Percentiles rank a stretch among this genome's conserved stretches.
Evolutionary conservation across 2,797 vertebrate genomes (phyloP).

Genomic region (Brachymystax lenok): DNA sequence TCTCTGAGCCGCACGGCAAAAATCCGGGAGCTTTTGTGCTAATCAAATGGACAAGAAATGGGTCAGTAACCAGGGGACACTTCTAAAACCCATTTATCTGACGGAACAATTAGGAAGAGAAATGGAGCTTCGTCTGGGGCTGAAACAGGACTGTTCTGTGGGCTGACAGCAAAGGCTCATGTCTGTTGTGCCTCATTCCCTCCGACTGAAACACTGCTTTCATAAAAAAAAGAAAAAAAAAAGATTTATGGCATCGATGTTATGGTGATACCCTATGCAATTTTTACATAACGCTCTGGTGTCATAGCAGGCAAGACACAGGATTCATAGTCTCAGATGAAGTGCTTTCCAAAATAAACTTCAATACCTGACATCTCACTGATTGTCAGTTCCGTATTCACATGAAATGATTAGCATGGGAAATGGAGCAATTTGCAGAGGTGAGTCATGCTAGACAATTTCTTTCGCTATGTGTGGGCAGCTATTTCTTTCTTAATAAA

Average conservation of each 20-base stretch:
- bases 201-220: background rate
- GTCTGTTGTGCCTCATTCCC: too few species aligned
- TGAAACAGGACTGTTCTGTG: conserved; percentile 9
- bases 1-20: conserved; percentile 38
- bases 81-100: conserved; percentile 48
- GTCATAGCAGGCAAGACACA: background rate
- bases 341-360: background rate
- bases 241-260: background rate
- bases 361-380: background rate
- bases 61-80: conserved; percentile 46
- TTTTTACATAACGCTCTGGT: background rate
- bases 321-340: too few species aligned
- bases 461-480: background rate
- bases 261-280: background rate
- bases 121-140: conserved; percentile 4
- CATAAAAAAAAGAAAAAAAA: background rate
- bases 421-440: background rate
- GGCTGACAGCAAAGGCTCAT: conserved; percentile 10
- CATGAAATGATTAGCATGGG: background rate
- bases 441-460: conserved; percentile 2
- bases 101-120: conserved; percentile 34
- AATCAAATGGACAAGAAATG: conserved; percentile 52
- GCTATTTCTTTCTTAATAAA: background rate
- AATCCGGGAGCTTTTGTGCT: conserved; percentile 44
- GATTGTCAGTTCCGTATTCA: conserved; percentile 1